A percentile compares a stretch with the other conserved stretches of the same genome.
phyloP scores from a whole-genome alignment of 2,888 invertebrate genomes.

The Lamellibrachia satsuma region DNA sequence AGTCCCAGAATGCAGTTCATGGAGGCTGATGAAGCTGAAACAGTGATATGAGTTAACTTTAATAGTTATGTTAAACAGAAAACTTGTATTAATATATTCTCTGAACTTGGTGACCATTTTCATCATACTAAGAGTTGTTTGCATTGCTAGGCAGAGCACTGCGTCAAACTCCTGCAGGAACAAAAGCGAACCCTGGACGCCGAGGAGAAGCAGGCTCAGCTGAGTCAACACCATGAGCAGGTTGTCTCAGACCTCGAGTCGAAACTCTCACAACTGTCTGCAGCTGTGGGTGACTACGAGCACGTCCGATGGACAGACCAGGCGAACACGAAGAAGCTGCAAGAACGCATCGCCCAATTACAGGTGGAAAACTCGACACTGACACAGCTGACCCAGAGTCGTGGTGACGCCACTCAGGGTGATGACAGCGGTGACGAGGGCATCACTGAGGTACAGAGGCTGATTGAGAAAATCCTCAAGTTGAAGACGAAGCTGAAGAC shows the following conservation, averaged over 20 bases:
- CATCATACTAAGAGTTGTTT: not conserved
- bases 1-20: no score
- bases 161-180: not conserved
- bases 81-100: no score
- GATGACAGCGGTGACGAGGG: constrained; percentile 46
- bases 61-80: no score
- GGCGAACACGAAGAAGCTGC: constrained; percentile 70
- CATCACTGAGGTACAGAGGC: constrained; percentile 53
- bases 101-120: not conserved
- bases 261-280: not conserved
- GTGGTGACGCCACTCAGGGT: constrained; percentile 22
- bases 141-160: not conserved
- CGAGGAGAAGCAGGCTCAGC: not conserved
- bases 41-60: no score
- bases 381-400: constrained; percentile 34
- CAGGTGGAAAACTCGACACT: constrained; percentile 65
- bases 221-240: not conserved
- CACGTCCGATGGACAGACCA: constrained; percentile 78
- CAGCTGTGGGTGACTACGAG: constrained; percentile 78
- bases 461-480: constrained; percentile 75
- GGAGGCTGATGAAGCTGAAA: no score
- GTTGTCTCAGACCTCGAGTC: not conserved
- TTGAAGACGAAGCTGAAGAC: constrained; percentile 73
- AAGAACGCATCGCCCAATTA: constrained; percentile 60
- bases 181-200: not conserved